Evolutionary conservation across 2,113 vertebrate species (phyloP), one percentile per base, ranked within the genome.

Genomic region (Zingel zingel): DNA sequence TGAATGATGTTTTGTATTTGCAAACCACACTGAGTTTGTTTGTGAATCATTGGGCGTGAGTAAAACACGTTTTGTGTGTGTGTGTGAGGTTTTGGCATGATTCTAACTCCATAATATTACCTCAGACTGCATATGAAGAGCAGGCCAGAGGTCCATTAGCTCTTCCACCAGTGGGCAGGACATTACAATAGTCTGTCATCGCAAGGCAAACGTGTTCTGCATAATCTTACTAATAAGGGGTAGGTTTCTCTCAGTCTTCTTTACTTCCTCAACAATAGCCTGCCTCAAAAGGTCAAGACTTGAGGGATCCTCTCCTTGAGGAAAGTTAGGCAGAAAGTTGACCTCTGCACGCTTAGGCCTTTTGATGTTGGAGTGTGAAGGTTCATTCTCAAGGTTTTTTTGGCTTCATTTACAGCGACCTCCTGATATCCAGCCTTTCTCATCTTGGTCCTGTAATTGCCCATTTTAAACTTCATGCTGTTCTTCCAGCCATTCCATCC

Each of bases 401-500:
- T 14, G 0, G 19, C 79, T 86, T 82, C 56, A 79, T 86, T 88
- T 23, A 89, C 65, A 64, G 23, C 39, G 11, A 87, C 81, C 15
- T 88, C 84, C 15, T 71, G 67, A 78, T 81, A 88, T 48, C 85
- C 80, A 71, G 53, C 62, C 25, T 7, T 13, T 65, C 78, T 82
- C 39, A 82, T 68, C 47, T 82, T 82, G 39, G 1, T 82, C 30
- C 63, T 61, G 15, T 45, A 61, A 23, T 75, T 82, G 4, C 76
- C 82, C 75, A 88, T 80, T 23, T 89, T 91, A 23, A 86, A 86
- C 27, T 58, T 81, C 5, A 88, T 36, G 23, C 73, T 85, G 23
- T 74, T 76, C 8, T 86, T 91, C 83, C 80, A 91, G 4, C 79
- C 76, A 85, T 85, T 76, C 69, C 77, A 89, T 0, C 88, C 78